These are phyloP conservation scores for Microcebus tavaratra DNA, from an alignment of 2,113 vertebrate species.

Conservation along the genomic window DNA sequence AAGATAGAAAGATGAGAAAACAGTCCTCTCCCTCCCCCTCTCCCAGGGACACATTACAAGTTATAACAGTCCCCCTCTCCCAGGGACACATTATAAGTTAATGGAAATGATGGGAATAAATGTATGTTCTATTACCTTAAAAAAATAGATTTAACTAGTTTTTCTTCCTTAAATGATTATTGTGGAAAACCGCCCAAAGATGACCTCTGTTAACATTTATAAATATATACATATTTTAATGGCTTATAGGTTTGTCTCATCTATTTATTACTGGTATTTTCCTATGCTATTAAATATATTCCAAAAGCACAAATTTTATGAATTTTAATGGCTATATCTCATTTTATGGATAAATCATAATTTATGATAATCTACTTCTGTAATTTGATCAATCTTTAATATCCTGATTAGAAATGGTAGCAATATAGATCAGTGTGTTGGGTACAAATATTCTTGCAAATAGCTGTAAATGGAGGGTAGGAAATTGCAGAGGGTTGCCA, in stretches of 20 bases:
- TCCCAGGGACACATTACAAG: background rate
- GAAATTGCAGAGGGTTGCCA: background rate
- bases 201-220: conserved; percentile 38
- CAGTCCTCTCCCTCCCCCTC: background rate
- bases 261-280: conserved; percentile 40
- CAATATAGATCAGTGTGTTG: background rate
- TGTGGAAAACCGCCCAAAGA: conserved; percentile 4
- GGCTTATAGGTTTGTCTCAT: background rate
- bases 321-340: conserved; percentile 8
- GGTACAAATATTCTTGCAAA: conserved; percentile 7
- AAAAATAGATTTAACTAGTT: conserved; percentile 20
- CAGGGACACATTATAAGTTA: background rate
- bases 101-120: conserved; percentile 41
- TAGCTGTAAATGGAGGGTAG: background rate
- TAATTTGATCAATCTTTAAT: conserved; percentile 43
- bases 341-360: conserved; percentile 30
- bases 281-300: background rate
- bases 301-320: background rate
- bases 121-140: conserved; percentile 48
- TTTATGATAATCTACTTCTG: background rate
- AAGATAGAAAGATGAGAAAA: background rate
- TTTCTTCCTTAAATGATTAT: conserved; percentile 28
- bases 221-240: conserved; percentile 40
- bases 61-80: background rate
- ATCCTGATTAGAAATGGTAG: conserved; percentile 28